phyloP scores from a whole-genome alignment of 2,797 vertebrate genomes.

The Psittacula derbiana region DNA sequence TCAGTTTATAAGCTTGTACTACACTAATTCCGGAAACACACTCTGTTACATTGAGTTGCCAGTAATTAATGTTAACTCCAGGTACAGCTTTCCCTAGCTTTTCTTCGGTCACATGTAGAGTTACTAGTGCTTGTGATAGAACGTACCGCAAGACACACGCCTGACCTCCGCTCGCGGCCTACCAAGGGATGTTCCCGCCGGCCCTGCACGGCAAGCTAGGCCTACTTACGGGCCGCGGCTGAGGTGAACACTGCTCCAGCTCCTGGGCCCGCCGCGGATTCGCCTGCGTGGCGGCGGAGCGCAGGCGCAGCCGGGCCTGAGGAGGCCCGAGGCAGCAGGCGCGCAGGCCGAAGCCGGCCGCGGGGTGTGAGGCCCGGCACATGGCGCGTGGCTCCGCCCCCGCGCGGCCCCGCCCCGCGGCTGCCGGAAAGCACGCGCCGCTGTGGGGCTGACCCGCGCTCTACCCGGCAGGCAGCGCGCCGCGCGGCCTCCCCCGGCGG shows the following conservation, averaged over 20 bases:
- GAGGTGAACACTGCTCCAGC: rapidly evolving
- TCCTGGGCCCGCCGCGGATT: not conserved
- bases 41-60: rapidly evolving
- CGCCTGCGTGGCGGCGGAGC: too few species aligned
- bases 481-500: slow-evolving; percentile 31
- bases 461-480: slow-evolving; percentile 78
- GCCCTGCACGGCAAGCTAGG: rapidly evolving
- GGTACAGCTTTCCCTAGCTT: not conserved
- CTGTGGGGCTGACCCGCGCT: slow-evolving; percentile 49
- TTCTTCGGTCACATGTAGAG: rapidly evolving
- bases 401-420: not conserved
- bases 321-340: too few species aligned
- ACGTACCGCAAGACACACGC: rapidly evolving
- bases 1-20: rapidly evolving
- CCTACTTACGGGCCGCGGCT: not conserved
- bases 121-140: rapidly evolving
- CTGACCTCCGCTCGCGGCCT: rapidly evolving
- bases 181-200: rapidly evolving
- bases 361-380: slow-evolving; percentile 22
- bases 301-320: too few species aligned
- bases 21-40: too few species aligned
- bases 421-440: slow-evolving; percentile 2
- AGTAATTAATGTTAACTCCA: rapidly evolving
- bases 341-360: not conserved
- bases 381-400: not conserved